phyloP scores from a whole-genome alignment of 2,113 vertebrate species.

The Felis catus region DNA sequence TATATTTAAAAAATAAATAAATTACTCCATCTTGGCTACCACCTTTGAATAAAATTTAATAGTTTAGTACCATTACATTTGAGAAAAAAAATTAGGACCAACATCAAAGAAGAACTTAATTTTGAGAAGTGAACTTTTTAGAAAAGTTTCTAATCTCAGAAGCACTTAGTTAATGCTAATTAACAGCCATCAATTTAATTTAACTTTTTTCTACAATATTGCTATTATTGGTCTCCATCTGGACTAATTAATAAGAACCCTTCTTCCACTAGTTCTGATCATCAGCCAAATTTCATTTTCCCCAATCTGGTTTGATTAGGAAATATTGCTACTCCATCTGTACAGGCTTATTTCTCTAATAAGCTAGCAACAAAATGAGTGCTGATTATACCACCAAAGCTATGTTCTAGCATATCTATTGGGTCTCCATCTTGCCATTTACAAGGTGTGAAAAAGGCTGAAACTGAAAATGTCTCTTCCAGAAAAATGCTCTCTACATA shows the following conservation, averaged over 20 bases:
- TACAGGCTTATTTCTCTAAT: neutral
- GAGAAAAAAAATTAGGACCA: neutral
- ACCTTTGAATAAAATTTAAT: neutral
- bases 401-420: neutral
- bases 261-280: slow-evolving; percentile 47
- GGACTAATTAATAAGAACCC: slow-evolving; percentile 71
- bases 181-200: slow-evolving; percentile 35
- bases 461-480: neutral
- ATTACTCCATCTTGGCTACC: neutral
- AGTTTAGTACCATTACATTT: neutral
- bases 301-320: slow-evolving; percentile 59
- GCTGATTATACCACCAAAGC: neutral
- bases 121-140: slow-evolving; percentile 40
- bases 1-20: neutral
- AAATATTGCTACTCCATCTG: slow-evolving; percentile 54
- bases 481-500: neutral
- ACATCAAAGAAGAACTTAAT: neutral
- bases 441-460: neutral
- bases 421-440: neutral
- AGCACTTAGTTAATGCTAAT: slow-evolving; percentile 26
- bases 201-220: slow-evolving; percentile 21
- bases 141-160: neutral
- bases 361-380: neutral
- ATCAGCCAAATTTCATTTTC: slow-evolving; percentile 66
- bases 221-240: slow-evolving; percentile 70